A percentile compares a stretch with the other conserved stretches of the same genome.
phyloP scores from a whole-genome alignment of 2,888 invertebrate genomes.

The Drosophila falleni region DNA sequence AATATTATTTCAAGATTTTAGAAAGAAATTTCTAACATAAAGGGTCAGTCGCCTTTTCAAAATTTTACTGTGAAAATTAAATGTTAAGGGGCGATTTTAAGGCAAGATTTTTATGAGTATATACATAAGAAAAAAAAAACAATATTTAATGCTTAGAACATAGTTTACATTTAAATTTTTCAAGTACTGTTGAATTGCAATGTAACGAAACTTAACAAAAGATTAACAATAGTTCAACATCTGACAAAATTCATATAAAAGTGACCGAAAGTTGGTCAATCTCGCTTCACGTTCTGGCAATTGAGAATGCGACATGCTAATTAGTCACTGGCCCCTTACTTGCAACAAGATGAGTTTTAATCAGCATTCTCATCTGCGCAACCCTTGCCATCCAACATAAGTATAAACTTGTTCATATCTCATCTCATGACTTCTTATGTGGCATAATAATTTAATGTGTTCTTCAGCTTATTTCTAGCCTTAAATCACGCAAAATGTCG shows the following conservation, averaged over 20 bases:
- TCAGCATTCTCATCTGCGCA: background rate
- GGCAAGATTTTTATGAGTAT: too few relatives aligned
- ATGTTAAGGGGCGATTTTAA: too few relatives aligned
- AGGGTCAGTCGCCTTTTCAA: too few relatives aligned
- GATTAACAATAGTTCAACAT: conserved; percentile 33
- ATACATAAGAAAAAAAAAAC: too few relatives aligned
- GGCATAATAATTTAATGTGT: conserved; percentile 73
- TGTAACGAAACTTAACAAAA: conserved; percentile 1
- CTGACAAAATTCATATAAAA: conserved; percentile 46
- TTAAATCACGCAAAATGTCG: conserved; percentile 50
- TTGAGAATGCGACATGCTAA: conserved; percentile 77
- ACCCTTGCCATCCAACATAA: background rate
- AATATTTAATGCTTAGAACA: conserved; percentile 2
- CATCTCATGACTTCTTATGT: conserved; percentile 36
- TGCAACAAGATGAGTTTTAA: conserved; percentile 2
- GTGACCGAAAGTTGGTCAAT: conserved; percentile 55
- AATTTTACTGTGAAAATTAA: too few relatives aligned
- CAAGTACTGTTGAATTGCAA: conserved; percentile 5
- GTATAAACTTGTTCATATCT: background rate
- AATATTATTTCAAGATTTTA: too few relatives aligned
- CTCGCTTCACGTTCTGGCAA: conserved; percentile 73
- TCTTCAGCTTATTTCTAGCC: conserved; percentile 52
- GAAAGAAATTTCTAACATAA: too few relatives aligned
- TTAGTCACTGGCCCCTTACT: conserved; percentile 53
- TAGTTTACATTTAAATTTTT: conserved; percentile 5